These are phyloP conservation scores for Drosophila lacteicornis DNA, from an alignment of 1,140 invertebrate genomes.

Conservation along the genomic window DNA sequence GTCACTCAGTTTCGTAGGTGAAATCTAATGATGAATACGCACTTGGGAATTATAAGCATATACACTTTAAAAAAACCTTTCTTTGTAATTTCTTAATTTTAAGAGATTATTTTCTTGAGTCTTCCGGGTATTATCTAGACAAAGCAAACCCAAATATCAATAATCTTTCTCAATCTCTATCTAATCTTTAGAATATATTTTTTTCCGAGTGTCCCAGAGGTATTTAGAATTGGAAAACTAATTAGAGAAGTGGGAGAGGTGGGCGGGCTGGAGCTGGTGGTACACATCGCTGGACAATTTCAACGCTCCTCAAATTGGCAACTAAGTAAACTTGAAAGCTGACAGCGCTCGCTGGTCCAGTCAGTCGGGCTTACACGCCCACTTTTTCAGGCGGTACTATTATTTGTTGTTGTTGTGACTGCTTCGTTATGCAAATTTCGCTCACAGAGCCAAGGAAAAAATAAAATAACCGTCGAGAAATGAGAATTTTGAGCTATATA, in stretches of 20 bases:
- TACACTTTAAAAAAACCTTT: no score
- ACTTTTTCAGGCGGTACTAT: conserved; percentile 13
- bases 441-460: conserved; percentile 1
- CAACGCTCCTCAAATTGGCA: conserved; percentile 68
- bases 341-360: conserved; percentile 23
- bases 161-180: background rate
- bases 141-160: background rate
- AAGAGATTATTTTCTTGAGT: no score
- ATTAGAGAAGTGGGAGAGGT: conserved; percentile 57
- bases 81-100: no score
- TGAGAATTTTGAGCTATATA: conserved; percentile 65
- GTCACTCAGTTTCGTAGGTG: no score
- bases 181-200: no score
- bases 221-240: conserved; percentile 65
- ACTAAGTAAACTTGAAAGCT: conserved; percentile 80
- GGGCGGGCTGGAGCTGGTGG: conserved; percentile 15
- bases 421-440: conserved; percentile 79
- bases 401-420: conserved; percentile 50
- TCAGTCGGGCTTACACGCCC: conserved; percentile 44
- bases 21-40: no score
- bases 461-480: conserved; percentile 43
- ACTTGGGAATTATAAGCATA: no score
- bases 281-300: conserved; percentile 63
- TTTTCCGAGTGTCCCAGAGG: background rate
- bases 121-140: no score